Conservation (phyloP, 2,888 invertebrate species). For the Diarsia rubi region DNA sequence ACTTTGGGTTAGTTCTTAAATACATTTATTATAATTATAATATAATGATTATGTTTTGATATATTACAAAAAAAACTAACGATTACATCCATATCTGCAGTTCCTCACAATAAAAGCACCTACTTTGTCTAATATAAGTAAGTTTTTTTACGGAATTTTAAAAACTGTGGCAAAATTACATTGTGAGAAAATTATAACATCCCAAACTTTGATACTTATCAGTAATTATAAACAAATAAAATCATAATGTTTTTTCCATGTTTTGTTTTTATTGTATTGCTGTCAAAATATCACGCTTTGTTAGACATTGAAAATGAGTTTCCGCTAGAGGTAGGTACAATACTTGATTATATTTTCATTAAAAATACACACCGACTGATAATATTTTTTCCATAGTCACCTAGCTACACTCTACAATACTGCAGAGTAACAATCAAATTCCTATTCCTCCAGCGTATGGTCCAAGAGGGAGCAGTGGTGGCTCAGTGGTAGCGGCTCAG, state of each 20-base stretch:
- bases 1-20: not conserved
- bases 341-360: constrained; percentile 13
- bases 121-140: too few species aligned
- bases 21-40: too few species aligned
- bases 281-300: constrained; percentile 40
- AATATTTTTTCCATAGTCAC: not conserved
- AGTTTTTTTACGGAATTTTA: too few species aligned
- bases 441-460: too few species aligned
- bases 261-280: constrained; percentile 21
- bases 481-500: too few species aligned
- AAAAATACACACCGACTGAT: not conserved
- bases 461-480: too few species aligned
- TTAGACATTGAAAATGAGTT: constrained; percentile 18
- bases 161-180: not conserved
- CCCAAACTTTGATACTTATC: not conserved
- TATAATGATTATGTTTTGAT: too few species aligned
- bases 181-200: not conserved
- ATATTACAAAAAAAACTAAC: not conserved
- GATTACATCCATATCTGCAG: not conserved
- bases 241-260: not conserved
- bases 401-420: not conserved
- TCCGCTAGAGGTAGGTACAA: constrained; percentile 8
- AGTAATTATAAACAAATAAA: constrained; percentile 6
- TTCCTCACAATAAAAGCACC: too few species aligned
- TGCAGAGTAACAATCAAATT: too few species aligned